Conservation (phyloP, 2,113 vertebrate genomes). For the Ammodytes marinus region DNA sequence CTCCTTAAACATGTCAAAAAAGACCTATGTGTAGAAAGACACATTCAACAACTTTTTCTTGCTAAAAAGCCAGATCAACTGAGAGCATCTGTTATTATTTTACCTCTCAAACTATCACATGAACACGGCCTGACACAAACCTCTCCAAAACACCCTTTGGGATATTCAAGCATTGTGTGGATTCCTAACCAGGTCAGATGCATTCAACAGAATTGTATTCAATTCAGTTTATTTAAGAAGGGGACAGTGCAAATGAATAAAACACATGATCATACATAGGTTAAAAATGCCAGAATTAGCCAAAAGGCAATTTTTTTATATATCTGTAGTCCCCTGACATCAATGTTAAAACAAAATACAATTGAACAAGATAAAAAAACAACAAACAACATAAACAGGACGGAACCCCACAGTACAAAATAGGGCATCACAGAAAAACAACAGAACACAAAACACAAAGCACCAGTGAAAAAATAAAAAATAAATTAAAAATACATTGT, state of each 20-base stretch:
- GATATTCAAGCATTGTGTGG: constrained; percentile 6
- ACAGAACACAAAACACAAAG: too few relatives aligned
- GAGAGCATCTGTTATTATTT: constrained; percentile 20
- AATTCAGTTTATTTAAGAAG: not conserved
- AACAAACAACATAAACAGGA: too few relatives aligned
- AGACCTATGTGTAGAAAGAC: not conserved
- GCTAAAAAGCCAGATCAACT: constrained; percentile 26
- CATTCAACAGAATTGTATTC: not conserved
- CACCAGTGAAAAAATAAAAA: too few relatives aligned
- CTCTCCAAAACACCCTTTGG: not conserved
- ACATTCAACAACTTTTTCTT: constrained; percentile 11
- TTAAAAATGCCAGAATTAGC: too few relatives aligned
- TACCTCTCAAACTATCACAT: constrained; percentile 33
- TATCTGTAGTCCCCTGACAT: too few relatives aligned
- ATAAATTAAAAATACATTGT: not conserved
- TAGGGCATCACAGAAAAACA: too few relatives aligned
- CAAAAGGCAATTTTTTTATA: too few relatives aligned
- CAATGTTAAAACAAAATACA: too few relatives aligned
- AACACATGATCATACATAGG: too few relatives aligned
- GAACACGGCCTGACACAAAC: constrained; percentile 31
- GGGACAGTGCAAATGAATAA: too few relatives aligned
- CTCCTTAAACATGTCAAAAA: constrained; percentile 3
- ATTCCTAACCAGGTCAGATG: constrained; percentile 35
- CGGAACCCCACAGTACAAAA: too few relatives aligned
- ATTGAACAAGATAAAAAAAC: too few relatives aligned